Evolutionary conservation across 2,888 invertebrate species (phyloP), one percentile per base, ranked within the genome.

Genomic region (Amiota communis): DNA sequence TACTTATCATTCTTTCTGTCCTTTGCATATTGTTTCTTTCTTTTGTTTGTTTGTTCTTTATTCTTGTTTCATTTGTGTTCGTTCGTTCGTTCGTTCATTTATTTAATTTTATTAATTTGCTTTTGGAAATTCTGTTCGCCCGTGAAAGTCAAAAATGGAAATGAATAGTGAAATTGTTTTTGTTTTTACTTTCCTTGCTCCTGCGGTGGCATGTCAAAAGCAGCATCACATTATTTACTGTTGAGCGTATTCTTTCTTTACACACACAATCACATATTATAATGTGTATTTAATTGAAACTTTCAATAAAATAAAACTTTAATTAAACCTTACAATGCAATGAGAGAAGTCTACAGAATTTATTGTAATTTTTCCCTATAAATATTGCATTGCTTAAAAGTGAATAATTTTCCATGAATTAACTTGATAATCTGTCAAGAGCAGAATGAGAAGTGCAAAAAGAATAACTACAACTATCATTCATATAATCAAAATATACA

Each of bases 101-200:
- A 59, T 65, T 65, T 65, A 47, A 48, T 65, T 65, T 48, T 65
- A 65, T 65, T 65, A 48, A 65, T 65, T 65, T 65, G 49, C 48
- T 20, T 65, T 65, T 47, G 48, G 48, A 65, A 65, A 65, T 36
- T 36, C 36, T 2, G 3, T 36, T 6, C 15, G 17, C 65, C 8
- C 47, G 49, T 65, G 15, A 65, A 65, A 65, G 65, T 65, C 49
- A 17, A 48, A 36, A 36, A 65, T 48, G 47, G 48, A 49, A 65
- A 65, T 48, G 47, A 65, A 65, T 48, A 65, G 20, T 57, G 57
- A 57, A 15, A 57, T 57, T 57, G 17, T 57, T 15, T 13, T 57
- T 57, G 59, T 17, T 53, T 53, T 53, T 59, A 23, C 20, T 15
- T 11, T 8, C 17, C 9, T 59, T 20, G 64, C 47, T 47, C 10